Percentiles rank a stretch among this genome's conserved stretches.
Evolutionary conservation across 2,113 vertebrate species (phyloP).

Genomic region (Maylandia zebra): DNA sequence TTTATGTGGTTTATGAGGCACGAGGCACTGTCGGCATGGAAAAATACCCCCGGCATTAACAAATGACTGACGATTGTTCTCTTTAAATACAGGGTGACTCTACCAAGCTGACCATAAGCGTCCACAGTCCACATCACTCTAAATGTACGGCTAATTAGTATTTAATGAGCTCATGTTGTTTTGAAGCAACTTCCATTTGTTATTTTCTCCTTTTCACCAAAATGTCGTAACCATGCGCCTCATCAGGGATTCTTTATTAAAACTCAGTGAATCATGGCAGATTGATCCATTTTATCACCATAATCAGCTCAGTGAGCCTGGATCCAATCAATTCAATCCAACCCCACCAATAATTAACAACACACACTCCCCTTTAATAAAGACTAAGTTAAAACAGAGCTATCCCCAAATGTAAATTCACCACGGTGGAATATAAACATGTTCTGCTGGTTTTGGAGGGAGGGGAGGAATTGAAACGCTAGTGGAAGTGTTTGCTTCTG

Average conservation of each 20-base stretch:
- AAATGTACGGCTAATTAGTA: neutral
- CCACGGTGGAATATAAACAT: conserved; percentile 19
- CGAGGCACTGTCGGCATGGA: neutral
- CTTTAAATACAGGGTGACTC: neutral
- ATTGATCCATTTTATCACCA: conserved; percentile 6
- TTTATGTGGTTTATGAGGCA: neutral
- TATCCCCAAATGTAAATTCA: conserved; percentile 5
- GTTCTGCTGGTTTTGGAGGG: neutral
- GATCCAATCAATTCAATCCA: conserved; percentile 16
- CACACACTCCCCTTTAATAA: neutral
- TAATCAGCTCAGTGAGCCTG: conserved; percentile 23
- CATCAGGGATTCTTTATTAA: conserved; percentile 7
- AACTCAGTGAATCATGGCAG: neutral
- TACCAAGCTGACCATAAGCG: neutral
- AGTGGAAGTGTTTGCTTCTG: neutral
- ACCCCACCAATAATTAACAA: conserved; percentile 2
- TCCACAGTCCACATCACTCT: neutral
- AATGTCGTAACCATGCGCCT: neutral
- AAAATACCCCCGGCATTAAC: neutral
- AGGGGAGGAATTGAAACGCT: neutral
- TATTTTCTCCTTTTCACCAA: neutral
- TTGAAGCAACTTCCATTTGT: neutral
- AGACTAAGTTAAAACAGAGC: conserved; percentile 29
- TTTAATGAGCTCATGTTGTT: conserved; percentile 2
- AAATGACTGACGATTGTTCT: neutral